Percentiles rank a stretch among this genome's conserved stretches.
These are phyloP conservation scores for Cygnus buccinator DNA, from an alignment of 2,113 vertebrate genomes.

Conservation along the genomic window DNA sequence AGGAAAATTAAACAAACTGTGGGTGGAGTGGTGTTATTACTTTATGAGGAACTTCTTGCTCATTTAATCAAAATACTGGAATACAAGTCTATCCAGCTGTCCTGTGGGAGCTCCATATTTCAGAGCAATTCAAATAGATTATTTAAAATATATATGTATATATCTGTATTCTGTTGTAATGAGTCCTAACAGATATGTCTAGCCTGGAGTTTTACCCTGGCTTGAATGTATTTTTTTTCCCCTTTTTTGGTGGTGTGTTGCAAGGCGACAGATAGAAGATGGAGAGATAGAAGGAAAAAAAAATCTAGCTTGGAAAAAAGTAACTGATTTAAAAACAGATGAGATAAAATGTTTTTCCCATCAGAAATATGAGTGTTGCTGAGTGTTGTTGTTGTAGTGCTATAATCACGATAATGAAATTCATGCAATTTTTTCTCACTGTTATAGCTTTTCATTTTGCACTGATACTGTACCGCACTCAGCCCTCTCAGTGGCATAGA, in stretches of 20 bases:
- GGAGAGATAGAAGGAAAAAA: not conserved
- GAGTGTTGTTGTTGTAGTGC: not conserved
- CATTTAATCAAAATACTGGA: not conserved
- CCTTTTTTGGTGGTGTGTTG: not conserved
- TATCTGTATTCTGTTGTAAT: not conserved
- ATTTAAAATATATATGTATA: accelerated
- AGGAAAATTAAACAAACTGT: not conserved
- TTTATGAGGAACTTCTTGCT: not conserved
- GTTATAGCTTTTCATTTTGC: conserved; percentile 16
- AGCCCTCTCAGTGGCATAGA: not conserved
- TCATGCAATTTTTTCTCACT: conserved; percentile 35
- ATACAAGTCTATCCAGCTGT: not conserved
- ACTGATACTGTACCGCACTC: not conserved
- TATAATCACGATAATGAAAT: conserved; percentile 48
- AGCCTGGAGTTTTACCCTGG: not conserved
- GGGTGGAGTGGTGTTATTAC: not conserved
- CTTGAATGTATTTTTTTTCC: not conserved
- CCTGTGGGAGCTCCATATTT: not conserved
- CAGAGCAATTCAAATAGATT: not conserved
- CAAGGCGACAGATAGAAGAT: not conserved
- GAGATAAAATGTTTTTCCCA: not conserved
- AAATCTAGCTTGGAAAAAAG: not conserved
- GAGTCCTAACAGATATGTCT: not conserved
- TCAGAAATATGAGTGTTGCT: conserved; percentile 4
- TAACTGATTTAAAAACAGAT: not conserved